Evolutionary conservation across 1,140 invertebrate species (phyloP).

Genomic region (Diabrotica undecimpunctata): DNA sequence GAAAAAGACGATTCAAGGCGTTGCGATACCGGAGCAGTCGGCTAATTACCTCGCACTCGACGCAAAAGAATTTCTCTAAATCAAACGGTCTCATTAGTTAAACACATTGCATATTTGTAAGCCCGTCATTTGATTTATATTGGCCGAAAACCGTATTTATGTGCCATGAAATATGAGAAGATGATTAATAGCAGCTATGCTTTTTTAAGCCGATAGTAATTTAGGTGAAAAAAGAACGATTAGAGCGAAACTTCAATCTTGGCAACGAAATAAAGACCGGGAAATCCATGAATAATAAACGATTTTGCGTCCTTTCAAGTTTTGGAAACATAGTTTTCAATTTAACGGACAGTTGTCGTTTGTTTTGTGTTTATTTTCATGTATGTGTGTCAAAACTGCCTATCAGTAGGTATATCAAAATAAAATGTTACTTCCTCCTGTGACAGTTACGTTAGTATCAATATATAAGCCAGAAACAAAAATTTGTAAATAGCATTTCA

Average conservation of each 20-base stretch:
- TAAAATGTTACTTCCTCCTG: too few relatives aligned
- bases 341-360: too few relatives aligned
- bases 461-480: too few relatives aligned
- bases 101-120: constrained; percentile 36
- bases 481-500: too few relatives aligned
- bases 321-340: too few relatives aligned
- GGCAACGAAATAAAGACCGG: neutral
- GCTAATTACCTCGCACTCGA: constrained; percentile 21
- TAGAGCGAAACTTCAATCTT: neutral
- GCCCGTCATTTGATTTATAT: constrained; percentile 34
- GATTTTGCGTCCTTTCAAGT: too few relatives aligned
- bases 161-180: constrained; percentile 27
- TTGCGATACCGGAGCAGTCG: constrained; percentile 10
- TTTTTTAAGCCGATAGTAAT: constrained; percentile 7
- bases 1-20: too few relatives aligned
- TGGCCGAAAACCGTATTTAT: constrained; percentile 31
- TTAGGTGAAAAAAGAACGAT: neutral
- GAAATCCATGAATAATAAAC: too few relatives aligned
- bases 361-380: too few relatives aligned
- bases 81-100: constrained; percentile 35
- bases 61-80: constrained; percentile 27
- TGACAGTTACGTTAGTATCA: too few relatives aligned
- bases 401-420: too few relatives aligned
- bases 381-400: too few relatives aligned
- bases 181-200: constrained; percentile 7